phyloP scores from a whole-genome alignment of 2,113 vertebrate genomes.

The Aegotheles bennettii region DNA sequence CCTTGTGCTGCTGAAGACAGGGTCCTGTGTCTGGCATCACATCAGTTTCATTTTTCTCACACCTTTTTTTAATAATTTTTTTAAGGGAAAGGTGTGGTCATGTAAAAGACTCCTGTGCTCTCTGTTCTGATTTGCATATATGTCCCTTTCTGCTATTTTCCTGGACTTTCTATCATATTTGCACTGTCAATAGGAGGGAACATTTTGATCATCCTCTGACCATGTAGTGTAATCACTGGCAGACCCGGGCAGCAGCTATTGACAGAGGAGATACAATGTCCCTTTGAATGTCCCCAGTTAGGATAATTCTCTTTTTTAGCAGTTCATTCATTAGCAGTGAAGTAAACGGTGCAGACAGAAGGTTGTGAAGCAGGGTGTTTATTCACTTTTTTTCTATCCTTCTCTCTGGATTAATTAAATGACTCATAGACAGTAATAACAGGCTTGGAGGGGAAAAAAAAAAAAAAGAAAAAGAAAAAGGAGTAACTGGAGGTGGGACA shows the following conservation, averaged over 20 bases:
- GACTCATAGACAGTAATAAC: slow-evolving; percentile 46
- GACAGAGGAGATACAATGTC: not conserved
- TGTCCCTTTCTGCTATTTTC: not conserved
- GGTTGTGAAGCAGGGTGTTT: slow-evolving; percentile 44
- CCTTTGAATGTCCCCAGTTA: slow-evolving; percentile 24
- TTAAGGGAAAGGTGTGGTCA: not conserved
- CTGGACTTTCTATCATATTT: not conserved
- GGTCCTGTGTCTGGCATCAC: not conserved
- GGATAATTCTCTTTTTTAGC: slow-evolving; percentile 23
- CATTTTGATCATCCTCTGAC: not conserved
- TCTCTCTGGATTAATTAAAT: slow-evolving; percentile 39
- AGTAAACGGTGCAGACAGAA: slow-evolving; percentile 41
- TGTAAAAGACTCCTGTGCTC: not conserved
- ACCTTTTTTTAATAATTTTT: not conserved
- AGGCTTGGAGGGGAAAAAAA: not conserved
- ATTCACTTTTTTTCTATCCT: slow-evolving; percentile 58
- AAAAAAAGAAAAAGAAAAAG: not conserved
- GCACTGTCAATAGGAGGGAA: not conserved
- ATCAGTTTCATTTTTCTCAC: not conserved
- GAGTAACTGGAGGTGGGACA: not conserved
- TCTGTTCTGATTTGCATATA: not conserved
- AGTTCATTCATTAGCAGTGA: slow-evolving; percentile 53
- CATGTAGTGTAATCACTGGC: not conserved
- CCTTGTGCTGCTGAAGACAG: not conserved
- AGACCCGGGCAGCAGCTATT: not conserved